Base-by-base conservation (phyloP, 2,797 vertebrate genomes). In the Cephalopachus bancanus region DNA sequence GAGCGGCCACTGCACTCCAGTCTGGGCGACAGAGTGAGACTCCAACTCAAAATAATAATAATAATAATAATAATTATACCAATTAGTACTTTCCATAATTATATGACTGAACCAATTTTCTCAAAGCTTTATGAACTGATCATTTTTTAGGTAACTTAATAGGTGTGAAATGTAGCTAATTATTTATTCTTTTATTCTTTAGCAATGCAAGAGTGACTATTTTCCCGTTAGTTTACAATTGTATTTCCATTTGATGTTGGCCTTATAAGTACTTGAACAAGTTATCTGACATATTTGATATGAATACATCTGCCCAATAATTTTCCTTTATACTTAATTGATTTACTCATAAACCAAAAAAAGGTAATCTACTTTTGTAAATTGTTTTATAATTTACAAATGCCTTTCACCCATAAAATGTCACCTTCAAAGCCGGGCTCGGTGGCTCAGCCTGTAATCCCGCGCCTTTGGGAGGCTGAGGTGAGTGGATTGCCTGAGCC, bases 291-390 rank as follows among this genome's bases (percentile, higher is more conserved):
- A 81, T 28, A 59, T 51, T 9, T 30, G 15, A 59, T 67, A 1
- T 51, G 96, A 93, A 94, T 19, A 75, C 20, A 92, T 37, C 69
- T 94, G n/a, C 49, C 37, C 55, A 64, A 57, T 83, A 24, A 24
- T 88, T 64, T 76, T 51, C 26, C 37, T 86, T 67, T 79, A 69
- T 62, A 86, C 28, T 69, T 67, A 90, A 76, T 15, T 89, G 49
- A 87, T 33, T 95, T 80, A 71, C 71, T 95, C 51, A 76, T 72
- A 86, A 95, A 83, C 37, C 57, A 85, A 72, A 93, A 44, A 86
- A 83, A 84, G 80, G n/a, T 30, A 53, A 93, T 51, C 76, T 79
- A 80, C 64, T 65, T 83, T 7, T 65, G 62, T 7, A 84, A 37
- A 87, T 33, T 10, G 81, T 89, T 87, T 65, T 64, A 89, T 22